phyloP scores from a whole-genome alignment of 2,797 vertebrate genomes.

The Champsocephalus gunnari region DNA sequence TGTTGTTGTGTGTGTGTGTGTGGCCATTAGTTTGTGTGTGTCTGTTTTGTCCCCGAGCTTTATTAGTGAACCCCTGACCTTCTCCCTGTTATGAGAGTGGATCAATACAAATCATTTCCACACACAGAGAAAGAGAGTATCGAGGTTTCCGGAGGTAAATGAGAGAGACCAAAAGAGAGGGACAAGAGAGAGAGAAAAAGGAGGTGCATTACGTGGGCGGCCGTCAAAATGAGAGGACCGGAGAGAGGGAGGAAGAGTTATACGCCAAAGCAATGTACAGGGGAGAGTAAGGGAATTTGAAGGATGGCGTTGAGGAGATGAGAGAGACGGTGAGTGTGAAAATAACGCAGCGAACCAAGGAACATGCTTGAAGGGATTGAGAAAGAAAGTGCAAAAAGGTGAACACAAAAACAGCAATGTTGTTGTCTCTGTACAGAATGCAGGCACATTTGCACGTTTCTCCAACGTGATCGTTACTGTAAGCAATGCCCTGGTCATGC shows the following conservation, averaged over 20 bases:
- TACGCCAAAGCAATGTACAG: constrained; percentile 42
- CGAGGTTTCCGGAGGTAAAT: constrained; percentile 45
- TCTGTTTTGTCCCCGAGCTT: constrained; percentile 74
- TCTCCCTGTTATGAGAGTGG: constrained; percentile 63
- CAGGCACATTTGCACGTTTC: neutral
- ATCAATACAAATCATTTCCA: constrained; percentile 78
- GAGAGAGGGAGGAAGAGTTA: constrained; percentile 36
- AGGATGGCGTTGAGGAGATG: constrained; percentile 29
- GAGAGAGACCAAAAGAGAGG: constrained; percentile 32
- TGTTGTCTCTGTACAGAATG: neutral
- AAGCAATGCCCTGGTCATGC: constrained; percentile 1
- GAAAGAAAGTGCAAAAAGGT: neutral
- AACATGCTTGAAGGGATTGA: constrained; percentile 22
- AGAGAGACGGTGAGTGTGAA: constrained; percentile 31
- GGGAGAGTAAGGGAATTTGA: constrained; percentile 47
- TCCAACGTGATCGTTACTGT: constrained; percentile 1
- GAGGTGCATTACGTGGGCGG: constrained; percentile 51
- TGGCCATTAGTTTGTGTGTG: neutral
- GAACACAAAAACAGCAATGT: neutral
- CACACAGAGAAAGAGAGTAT: constrained; percentile 1
- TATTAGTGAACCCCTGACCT: constrained; percentile 78
- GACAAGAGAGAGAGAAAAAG: constrained; percentile 21
- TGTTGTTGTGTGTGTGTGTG: constrained; percentile 26
- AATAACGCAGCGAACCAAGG: constrained; percentile 24
- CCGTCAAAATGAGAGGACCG: constrained; percentile 35